phyloP scores from a whole-genome alignment of 2,888 invertebrate genomes.

The Merodon equestris region DNA sequence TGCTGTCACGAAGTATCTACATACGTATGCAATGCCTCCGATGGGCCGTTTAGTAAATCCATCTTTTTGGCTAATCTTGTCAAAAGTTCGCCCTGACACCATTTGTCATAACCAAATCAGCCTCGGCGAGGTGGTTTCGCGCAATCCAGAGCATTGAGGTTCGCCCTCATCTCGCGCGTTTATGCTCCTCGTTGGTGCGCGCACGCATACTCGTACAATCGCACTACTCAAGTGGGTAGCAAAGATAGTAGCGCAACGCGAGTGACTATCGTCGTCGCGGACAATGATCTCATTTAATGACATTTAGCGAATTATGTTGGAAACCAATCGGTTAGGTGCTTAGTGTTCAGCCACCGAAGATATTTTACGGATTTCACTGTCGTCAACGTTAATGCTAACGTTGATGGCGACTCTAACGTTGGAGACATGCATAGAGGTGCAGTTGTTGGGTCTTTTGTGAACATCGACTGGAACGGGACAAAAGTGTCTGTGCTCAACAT shows the following conservation, averaged over 20 bases:
- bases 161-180: conserved; percentile 33
- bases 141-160: conserved; percentile 58
- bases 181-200: conserved; percentile 28
- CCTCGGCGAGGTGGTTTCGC: conserved; percentile 48
- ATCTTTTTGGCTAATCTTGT: conserved; percentile 66
- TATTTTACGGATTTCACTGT: conserved; percentile 59
- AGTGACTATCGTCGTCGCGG: conserved; percentile 59
- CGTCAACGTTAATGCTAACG: conserved; percentile 30
- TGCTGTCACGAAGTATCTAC: background rate
- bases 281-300: conserved; percentile 69
- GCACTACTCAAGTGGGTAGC: conserved; percentile 15
- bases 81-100: conserved; percentile 60
- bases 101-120: conserved; percentile 63
- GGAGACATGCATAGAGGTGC: conserved; percentile 18
- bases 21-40: too few species aligned
- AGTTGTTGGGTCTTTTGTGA: conserved; percentile 35
- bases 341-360: conserved; percentile 62
- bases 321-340: conserved; percentile 64
- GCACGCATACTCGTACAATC: conserved; percentile 17
- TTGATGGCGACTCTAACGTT: conserved; percentile 1
- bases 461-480: conserved; percentile 58
- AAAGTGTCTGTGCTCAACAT: conserved; percentile 16
- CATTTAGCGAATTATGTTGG: conserved; percentile 66
- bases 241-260: conserved; percentile 25
- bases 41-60: conserved; percentile 37